A percentile compares a stretch with the other conserved stretches of the same genome.
These are phyloP conservation scores for Chlamydotis undulata DNA, from an alignment of 2,113 vertebrate genomes.

Conservation along the genomic window DNA sequence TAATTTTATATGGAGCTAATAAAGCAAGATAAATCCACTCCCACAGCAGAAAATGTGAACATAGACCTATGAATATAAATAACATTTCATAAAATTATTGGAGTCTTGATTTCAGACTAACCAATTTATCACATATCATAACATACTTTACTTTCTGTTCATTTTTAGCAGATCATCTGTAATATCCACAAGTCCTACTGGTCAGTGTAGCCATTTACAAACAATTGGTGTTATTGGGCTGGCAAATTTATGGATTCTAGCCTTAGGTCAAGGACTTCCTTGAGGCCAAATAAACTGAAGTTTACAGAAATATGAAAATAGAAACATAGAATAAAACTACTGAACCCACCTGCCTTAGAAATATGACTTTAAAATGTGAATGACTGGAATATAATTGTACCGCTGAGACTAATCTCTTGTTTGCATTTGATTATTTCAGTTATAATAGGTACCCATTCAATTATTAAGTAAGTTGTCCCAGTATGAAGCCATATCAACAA, in stretches of 20 bases:
- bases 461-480: not conserved
- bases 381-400: not conserved
- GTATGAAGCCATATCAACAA: not conserved
- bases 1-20: not conserved
- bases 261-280: not conserved
- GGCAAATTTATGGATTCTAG: not conserved
- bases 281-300: not conserved
- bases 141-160: not conserved
- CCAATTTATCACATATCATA: not conserved
- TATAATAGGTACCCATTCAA: not conserved
- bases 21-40: not conserved
- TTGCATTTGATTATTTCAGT: not conserved
- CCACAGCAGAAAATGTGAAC: not conserved
- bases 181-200: not conserved
- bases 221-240: rapidly evolving
- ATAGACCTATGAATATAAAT: not conserved
- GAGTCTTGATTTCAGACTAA: not conserved
- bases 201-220: not conserved
- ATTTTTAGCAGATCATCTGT: not conserved
- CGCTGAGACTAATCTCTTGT: not conserved
- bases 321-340: not conserved
- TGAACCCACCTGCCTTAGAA: not conserved
- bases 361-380: not conserved
- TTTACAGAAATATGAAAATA: not conserved
- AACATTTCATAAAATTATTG: not conserved